Base-by-base conservation (phyloP, 2,888 invertebrate species). In the Panopea generosa region DNA sequence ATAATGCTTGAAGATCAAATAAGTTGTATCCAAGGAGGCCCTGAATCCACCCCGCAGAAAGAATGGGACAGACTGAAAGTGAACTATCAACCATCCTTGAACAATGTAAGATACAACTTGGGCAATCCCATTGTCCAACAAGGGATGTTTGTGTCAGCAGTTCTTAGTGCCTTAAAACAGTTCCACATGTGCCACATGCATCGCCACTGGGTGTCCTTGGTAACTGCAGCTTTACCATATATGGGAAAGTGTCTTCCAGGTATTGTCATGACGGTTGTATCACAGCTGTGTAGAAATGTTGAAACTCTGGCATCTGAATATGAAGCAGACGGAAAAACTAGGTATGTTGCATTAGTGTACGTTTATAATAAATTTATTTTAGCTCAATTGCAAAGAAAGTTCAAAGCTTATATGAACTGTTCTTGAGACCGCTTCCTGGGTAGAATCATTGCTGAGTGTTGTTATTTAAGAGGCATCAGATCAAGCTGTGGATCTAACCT, bases 201-300 rank as follows among this genome's bases (percentile, higher is more conserved):
- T 91, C 95, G 95, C 79, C 96, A 96, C 87, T 97, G 97, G 97
- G 95, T 97, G 38, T 95, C 96, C 76, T 94, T 97, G 91, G 95
- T 97, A 9, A 96, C 96, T 0, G 95, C 96, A 26, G 95, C 96
- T 63, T 93, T 97, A 45, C 97, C 96, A 11, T 97, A 96, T 91
- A 95, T 97, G 91, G 92, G 95, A 47, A 95, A 95, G 52, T 95
- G 96, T 11, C 93, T 97, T 16, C 95, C 96, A 22, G 95, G 95
- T 83, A 95, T 97, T 66, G 95, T 96, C 0, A 95, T 96, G 55
- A 95, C 95, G 82, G 95, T 96, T 0, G 95, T 96, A 49, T 95
- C 96, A 86, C 96, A 97, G 89, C 93, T 97, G 61, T 96, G 96
- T 90, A 94, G 94, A 77, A 97, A 97, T 89, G 94, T 97, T 56